Evolutionary conservation across 2,888 invertebrate species (phyloP).

Genomic region (Bhutanitis thaidina): DNA sequence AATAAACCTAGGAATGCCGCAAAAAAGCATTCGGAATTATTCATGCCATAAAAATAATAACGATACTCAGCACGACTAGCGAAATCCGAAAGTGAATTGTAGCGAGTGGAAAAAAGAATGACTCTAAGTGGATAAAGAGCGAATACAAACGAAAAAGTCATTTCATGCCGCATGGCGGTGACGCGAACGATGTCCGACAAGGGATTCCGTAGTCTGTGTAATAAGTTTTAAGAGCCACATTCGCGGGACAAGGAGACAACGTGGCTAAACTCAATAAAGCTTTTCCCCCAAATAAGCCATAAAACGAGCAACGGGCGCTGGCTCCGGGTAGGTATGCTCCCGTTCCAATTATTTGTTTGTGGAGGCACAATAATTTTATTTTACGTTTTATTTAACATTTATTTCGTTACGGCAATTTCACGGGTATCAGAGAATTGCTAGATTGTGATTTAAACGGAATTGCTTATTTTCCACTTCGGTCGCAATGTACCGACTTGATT

Average conservation of each 20-base stretch:
- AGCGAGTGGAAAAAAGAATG: constrained; percentile 76
- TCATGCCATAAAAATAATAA: constrained; percentile 61
- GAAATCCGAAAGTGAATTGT: constrained; percentile 77
- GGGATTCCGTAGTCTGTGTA: constrained; percentile 42
- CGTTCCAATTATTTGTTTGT: constrained; percentile 79
- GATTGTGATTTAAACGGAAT: constrained; percentile 78
- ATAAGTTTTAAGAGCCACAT: constrained; percentile 46
- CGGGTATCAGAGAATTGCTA: constrained; percentile 78
- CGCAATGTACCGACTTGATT: constrained; percentile 54
- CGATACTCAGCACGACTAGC: constrained; percentile 52
- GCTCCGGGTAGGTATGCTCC: constrained; percentile 59
- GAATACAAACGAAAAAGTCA: constrained; percentile 78
- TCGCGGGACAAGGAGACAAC: constrained; percentile 50
- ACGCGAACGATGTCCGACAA: constrained; percentile 43
- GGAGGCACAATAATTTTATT: constrained; percentile 79
- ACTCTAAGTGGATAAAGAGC: constrained; percentile 78
- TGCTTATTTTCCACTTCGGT: constrained; percentile 77
- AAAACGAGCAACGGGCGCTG: constrained; percentile 75
- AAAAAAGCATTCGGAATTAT: constrained; percentile 38
- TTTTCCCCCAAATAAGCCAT: constrained; percentile 79
- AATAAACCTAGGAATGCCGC: background rate
- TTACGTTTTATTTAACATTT: constrained; percentile 80
- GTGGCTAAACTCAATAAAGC: constrained; percentile 78
- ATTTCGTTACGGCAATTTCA: constrained; percentile 80
- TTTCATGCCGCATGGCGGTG: constrained; percentile 72